These are phyloP conservation scores for Tillus elongatus DNA, from an alignment of 2,888 invertebrate genomes.

Conservation along the genomic window DNA sequence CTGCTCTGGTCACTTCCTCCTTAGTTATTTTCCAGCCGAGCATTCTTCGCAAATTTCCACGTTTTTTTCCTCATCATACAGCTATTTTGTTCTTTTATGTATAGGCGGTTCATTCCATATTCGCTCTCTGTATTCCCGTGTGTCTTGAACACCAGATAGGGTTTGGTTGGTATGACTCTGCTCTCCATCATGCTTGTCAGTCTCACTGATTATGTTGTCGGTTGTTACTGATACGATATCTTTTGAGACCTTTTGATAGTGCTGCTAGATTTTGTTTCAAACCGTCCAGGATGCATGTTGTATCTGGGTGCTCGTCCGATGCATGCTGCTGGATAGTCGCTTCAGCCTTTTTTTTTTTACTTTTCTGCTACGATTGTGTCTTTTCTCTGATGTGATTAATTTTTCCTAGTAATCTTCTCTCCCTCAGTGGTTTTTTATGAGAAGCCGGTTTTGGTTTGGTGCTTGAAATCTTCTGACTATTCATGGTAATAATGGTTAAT, in stretches of 20 bases:
- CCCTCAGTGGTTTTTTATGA: too few species aligned
- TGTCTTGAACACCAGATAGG: not conserved
- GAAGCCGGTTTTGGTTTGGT: too few species aligned
- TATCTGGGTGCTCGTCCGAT: not conserved
- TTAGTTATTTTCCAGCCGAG: constrained; percentile 1
- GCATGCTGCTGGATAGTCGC: too few species aligned
- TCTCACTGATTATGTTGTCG: not conserved
- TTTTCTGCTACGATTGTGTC: too few species aligned
- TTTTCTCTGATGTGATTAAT: too few species aligned
- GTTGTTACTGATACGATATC: constrained; percentile 3
- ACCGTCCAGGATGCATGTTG: not conserved
- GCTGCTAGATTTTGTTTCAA: constrained; percentile 3
- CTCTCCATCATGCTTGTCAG: not conserved
- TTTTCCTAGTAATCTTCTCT: too few species aligned
- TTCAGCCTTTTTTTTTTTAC: too few species aligned
- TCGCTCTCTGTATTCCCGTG: not conserved
- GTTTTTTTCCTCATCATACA: not conserved
- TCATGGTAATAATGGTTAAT: too few species aligned
- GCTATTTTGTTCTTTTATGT: not conserved
- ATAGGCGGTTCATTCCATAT: not conserved
- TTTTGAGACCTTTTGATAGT: not conserved
- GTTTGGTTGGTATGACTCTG: not conserved
- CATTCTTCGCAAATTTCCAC: not conserved
- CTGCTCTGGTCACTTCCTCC: not conserved
- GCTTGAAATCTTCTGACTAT: too few species aligned